These are phyloP conservation scores for Archaeoteleia sp. DNA, from an alignment of 2,888 invertebrate genomes.

Conservation along the genomic window DNA sequence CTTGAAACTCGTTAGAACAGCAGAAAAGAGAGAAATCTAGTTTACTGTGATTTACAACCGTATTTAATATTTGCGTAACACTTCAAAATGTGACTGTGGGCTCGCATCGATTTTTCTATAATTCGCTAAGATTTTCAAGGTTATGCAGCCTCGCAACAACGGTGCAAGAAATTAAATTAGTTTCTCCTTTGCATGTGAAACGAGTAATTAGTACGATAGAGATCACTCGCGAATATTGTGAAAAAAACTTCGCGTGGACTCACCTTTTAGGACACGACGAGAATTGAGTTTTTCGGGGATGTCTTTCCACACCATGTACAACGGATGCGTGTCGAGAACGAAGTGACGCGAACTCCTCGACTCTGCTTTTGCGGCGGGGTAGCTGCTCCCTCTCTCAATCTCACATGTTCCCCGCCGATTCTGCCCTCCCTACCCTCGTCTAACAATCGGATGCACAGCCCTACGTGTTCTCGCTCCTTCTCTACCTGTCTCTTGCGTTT, in stretches of 20 bases:
- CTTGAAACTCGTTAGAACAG: too few species aligned
- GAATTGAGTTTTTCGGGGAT: constrained; percentile 26
- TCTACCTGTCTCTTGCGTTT: too few species aligned
- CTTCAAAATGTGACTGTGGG: too few species aligned
- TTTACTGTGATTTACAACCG: too few species aligned
- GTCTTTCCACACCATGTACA: constrained; percentile 32
- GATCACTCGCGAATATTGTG: constrained; percentile 4
- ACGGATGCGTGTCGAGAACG: constrained; percentile 45
- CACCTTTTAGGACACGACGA: constrained; percentile 19
- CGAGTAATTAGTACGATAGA: too few species aligned
- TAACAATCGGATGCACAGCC: not conserved
- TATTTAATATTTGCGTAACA: too few species aligned
- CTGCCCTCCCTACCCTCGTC: constrained; percentile 17
- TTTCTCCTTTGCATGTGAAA: too few species aligned
- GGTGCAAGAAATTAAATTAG: too few species aligned
- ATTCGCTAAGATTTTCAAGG: too few species aligned
- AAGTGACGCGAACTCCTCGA: constrained; percentile 45
- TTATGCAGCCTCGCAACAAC: too few species aligned
- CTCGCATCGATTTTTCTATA: too few species aligned
- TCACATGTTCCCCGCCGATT: constrained; percentile 25
- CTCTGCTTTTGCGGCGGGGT: constrained; percentile 36
- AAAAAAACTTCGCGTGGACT: constrained; percentile 16
- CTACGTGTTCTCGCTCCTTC: constrained; percentile 6
- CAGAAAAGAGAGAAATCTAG: too few species aligned
- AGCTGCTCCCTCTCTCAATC: constrained; percentile 33